phyloP scores from a whole-genome alignment of 2,113 vertebrate genomes.

The Rhombomys opimus region DNA sequence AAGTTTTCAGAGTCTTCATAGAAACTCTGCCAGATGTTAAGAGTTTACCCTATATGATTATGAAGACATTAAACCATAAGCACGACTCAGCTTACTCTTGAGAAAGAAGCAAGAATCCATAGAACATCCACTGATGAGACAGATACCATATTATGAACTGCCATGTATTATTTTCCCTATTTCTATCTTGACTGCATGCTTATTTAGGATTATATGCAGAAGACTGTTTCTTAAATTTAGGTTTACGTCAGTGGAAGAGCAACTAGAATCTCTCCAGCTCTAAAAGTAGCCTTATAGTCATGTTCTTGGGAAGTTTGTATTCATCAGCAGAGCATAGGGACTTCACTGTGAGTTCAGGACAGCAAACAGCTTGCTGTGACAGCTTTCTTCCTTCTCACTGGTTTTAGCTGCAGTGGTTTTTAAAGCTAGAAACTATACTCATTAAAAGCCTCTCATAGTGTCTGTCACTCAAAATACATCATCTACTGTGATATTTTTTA shows the following conservation, averaged over 20 bases:
- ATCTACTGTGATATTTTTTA: not conserved
- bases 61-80: not conserved
- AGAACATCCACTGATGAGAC: not conserved
- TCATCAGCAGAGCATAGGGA: not conserved
- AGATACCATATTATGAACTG: not conserved
- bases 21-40: not conserved
- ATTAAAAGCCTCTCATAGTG: not conserved
- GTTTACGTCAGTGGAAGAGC: not conserved
- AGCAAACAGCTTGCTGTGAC: rapidly evolving
- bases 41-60: not conserved
- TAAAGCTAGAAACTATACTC: not conserved
- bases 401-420: not conserved
- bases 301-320: not conserved
- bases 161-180: not conserved
- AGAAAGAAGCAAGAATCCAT: not conserved
- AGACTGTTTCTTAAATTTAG: not conserved
- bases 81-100: no score
- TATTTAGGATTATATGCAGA: not conserved
- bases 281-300: not conserved
- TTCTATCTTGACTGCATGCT: not conserved
- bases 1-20: not conserved
- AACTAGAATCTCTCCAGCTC: not conserved
- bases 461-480: not conserved
- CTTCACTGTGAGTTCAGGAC: not conserved
- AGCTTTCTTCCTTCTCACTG: not conserved